Base-by-base conservation (phyloP, 2,113 vertebrate genomes). In the Sylvia atricapilla region DNA sequence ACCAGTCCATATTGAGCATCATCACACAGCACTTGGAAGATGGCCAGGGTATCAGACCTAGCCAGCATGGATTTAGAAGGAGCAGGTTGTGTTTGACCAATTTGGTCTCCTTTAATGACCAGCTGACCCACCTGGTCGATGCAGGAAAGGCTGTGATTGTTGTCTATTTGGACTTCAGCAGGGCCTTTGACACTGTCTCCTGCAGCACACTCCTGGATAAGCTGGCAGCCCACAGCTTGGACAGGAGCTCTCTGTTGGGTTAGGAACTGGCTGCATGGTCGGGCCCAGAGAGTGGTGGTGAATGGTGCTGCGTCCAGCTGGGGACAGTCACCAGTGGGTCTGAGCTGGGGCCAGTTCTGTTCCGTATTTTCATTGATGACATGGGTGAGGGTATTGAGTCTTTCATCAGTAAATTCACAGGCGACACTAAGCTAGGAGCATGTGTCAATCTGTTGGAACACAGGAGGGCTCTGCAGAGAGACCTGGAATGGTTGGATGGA, bases 361-460 rank as follows among this genome's bases (percentile, higher is more conserved):
- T 49, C 28, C 20, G 6, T 62, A 15, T 25, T 8, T 37, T 25
- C 3, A 24, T 3, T 62, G 28, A 50, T 12, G 3, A 16, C 20
- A 33, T 12, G n/a, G 35, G 9, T 20, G 28, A 49, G 22, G 12
- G 16, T 3, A 4, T 62, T 23, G 44, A 39, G 16, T 33, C 28
- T 20, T 25, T 33, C 56, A 39, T 49, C 4, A 14, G 43, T 24
- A 37, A 60, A 37, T 39, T 49, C 31, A 7, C 4, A 31, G n/a
- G 31, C 0, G 1, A 19, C 21, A 24, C 44, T 17, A 46, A 46
- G 24, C 53, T 75, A 11, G 20, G 27, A 49, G 4, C 0, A 0
- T 58, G 25, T 76, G 4, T 59, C 0, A 2, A 13, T 59, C 43
- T 75, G 7, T 31, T 47, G 43, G 15, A 59, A 8, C 3, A 5